Conservation (phyloP, 1,140 invertebrate genomes). For the Helicorthomorpha holstii region DNA sequence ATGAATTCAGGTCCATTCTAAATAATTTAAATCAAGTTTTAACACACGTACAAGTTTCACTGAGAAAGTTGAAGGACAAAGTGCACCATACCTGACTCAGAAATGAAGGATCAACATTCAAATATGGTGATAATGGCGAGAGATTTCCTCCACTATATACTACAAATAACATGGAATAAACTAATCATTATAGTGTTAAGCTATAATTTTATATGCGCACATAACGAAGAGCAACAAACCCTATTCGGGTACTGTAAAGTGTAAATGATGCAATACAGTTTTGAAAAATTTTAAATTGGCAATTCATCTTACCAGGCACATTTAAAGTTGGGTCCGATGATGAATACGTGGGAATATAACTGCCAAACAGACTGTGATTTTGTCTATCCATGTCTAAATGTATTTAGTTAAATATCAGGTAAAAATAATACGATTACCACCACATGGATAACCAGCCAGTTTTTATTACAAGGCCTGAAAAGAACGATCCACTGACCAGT, state of each 20-base stretch:
- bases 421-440: too few relatives aligned
- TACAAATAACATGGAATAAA: slow-evolving; percentile 14
- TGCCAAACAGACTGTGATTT: slow-evolving; percentile 14
- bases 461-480: too few relatives aligned
- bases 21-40: slow-evolving; percentile 8
- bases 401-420: neutral
- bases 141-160: slow-evolving; percentile 19
- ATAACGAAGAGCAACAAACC: neutral
- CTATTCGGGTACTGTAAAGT: slow-evolving; percentile 23
- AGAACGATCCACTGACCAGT: too few relatives aligned
- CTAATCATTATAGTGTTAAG: neutral
- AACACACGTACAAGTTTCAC: slow-evolving; percentile 1
- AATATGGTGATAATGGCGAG: slow-evolving; percentile 56
- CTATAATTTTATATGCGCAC: neutral
- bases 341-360: slow-evolving; percentile 16
- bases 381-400: slow-evolving; percentile 8
- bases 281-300: neutral
- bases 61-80: neutral
- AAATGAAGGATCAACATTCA: slow-evolving; percentile 78
- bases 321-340: slow-evolving; percentile 22
- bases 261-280: slow-evolving; percentile 17
- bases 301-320: slow-evolving; percentile 16
- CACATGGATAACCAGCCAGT: too few relatives aligned
- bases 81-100: slow-evolving; percentile 43
- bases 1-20: slow-evolving; percentile 60